Base-by-base conservation (phyloP, 2,797 vertebrate genomes). In the Sebastes umbrosus region DNA sequence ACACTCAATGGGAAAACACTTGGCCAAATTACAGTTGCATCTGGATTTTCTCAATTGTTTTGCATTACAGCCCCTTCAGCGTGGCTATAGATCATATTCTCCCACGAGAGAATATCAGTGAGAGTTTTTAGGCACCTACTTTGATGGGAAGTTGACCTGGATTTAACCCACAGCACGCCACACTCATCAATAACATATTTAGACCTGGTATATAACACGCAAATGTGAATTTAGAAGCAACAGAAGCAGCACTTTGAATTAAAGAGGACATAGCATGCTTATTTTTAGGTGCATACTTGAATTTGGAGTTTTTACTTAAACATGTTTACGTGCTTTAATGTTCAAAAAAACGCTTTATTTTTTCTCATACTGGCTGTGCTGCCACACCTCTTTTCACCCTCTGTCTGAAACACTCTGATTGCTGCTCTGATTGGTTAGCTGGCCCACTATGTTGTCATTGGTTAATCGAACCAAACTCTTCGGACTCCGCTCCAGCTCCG, bases 41-140 rank as follows among this genome's bases (percentile, higher is more conserved):
- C 87, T 89, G 76, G 25, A 78, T 85, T 84, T 85, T 80, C 76
- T 86, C 77, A 83, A 29, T 62, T 88, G 43, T 69, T 80, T 80
- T 83, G 60, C 36, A 16, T 82, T 43, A 66, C 27, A 58, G 16
- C 50, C 32, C 31, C 32, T 46, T 73, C 2, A 7, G 22, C 32
- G 24, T 13, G 63, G 69, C 66, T 52, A 55, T 88, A 75, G 64
- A 82, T 87, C 72, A 86, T 67, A n/a, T 69, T 75, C 22, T 73
- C 55, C 27, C 31, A 46, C 13, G 62, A 78, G 66, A 79, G 11
- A 71, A 72, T 50, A 14, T 46, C 54, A 59, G 31, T 77, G 32
- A 76, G 46, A 69, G 13, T 60, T 79, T 83, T 60, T n/a, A 57
- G 31, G 24, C 69, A 62, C 39, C 57, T 62, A 13, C 59, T 82